Conservation (phyloP, 2,113 vertebrate genomes). For the Crotalus horridus region DNA sequence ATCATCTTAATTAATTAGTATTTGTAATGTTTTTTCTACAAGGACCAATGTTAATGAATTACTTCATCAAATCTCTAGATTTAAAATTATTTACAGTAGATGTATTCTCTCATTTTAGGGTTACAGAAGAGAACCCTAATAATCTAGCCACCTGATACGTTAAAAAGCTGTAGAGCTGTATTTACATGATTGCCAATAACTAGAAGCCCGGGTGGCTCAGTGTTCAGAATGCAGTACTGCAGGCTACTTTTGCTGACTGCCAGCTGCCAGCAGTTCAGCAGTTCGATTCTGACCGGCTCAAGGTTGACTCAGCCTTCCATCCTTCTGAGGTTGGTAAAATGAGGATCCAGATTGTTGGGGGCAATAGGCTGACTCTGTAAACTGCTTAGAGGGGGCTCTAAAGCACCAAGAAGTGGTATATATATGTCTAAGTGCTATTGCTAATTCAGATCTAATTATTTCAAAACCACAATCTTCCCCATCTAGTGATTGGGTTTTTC, state of each 20-base stretch:
- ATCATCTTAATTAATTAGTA: not conserved
- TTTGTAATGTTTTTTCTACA: not conserved
- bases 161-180: not conserved
- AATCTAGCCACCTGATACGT: not conserved
- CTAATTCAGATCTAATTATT: not conserved
- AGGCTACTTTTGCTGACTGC: no score
- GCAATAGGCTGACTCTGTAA: no score
- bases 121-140: not conserved
- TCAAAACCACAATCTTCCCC: not conserved
- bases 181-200: not conserved
- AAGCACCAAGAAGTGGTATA: no score
- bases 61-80: not conserved
- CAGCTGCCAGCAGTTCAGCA: no score
- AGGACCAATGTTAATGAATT: not conserved
- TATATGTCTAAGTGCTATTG: no score
- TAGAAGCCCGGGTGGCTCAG: no score
- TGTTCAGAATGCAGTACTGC: no score
- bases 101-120: not conserved
- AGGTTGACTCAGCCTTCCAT: no score
- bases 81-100: not conserved
- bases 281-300: no score
- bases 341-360: no score
- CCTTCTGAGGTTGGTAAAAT: no score
- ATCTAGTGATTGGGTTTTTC: not conserved
- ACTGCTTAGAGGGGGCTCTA: no score